Percentiles rank a stretch among this genome's conserved stretches.
Evolutionary conservation across 2,888 invertebrate genomes (phyloP).

Genomic region (Papilio elwesi): DNA sequence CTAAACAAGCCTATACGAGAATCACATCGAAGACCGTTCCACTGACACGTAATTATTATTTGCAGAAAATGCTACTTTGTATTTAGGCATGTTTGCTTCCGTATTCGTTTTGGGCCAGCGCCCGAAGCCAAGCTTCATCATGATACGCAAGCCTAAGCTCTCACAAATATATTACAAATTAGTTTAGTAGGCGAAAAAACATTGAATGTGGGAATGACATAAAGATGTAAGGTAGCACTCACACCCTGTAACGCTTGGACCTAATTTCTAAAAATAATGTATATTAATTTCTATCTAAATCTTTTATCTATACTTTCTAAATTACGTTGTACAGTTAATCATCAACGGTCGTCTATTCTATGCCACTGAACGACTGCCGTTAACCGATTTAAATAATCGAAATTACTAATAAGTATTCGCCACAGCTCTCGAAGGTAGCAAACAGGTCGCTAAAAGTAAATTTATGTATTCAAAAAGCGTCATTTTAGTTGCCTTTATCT

Average conservation of each 20-base stretch:
- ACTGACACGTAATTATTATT: too few species aligned
- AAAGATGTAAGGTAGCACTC: neutral
- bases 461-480: slow-evolving; percentile 26
- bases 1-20: too few species aligned
- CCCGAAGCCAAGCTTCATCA: too few species aligned
- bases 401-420: slow-evolving; percentile 16
- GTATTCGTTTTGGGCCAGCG: too few species aligned
- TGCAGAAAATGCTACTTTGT: too few species aligned
- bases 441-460: slow-evolving; percentile 15
- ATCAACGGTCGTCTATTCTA: slow-evolving; percentile 2
- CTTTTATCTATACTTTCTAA: slow-evolving; percentile 10
- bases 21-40: too few species aligned
- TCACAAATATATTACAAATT: too few species aligned
- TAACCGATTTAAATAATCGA: slow-evolving; percentile 15
- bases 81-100: too few species aligned
- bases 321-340: neutral
- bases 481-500: slow-evolving; percentile 26
- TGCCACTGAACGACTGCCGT: neutral
- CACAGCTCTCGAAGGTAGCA: neutral
- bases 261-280: neutral
- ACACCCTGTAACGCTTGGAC: too few species aligned
- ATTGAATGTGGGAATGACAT: too few species aligned
- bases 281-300: neutral
- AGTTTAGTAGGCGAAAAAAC: too few species aligned
- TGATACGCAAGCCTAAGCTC: too few species aligned